Evolutionary conservation across 2,888 invertebrate genomes (phyloP).

Genomic region (Sympetrum striolatum): DNA sequence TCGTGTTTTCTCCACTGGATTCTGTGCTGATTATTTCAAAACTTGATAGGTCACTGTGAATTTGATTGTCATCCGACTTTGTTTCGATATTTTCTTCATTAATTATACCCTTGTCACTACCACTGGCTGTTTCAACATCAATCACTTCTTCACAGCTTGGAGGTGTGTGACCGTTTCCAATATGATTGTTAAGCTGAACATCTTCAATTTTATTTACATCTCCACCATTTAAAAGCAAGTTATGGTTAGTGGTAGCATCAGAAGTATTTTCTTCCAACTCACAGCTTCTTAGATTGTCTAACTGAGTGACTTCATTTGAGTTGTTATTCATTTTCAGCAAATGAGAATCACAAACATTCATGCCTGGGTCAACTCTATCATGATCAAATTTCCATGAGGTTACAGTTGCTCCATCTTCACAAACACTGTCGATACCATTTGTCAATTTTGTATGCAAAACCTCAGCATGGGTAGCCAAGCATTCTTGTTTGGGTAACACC

Average conservation of each 20-base stretch:
- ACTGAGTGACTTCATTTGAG: not conserved
- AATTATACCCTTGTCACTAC: not conserved
- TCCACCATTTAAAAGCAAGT: not conserved
- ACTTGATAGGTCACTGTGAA: not conserved
- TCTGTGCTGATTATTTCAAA: not conserved
- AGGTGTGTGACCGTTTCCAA: not conserved
- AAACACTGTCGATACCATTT: not conserved
- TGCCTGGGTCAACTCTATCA: not conserved
- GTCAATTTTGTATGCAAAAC: not conserved
- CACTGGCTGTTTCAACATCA: not conserved
- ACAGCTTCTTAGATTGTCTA: not conserved
- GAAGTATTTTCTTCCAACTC: not conserved
- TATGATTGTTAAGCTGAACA: not conserved
- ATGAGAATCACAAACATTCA: not conserved
- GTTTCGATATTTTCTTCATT: not conserved
- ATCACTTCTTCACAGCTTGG: not conserved
- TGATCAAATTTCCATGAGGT: not conserved
- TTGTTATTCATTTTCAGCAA: not conserved
- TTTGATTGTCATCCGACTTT: not conserved
- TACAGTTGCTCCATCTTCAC: not conserved
- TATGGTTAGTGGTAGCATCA: not conserved
- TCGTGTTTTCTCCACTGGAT: not conserved
- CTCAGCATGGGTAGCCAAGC: not conserved
- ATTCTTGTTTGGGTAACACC: not conserved
- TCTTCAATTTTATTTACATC: not conserved